phyloP scores from a whole-genome alignment of 2,797 vertebrate species.

The Sciurus vulgaris region DNA sequence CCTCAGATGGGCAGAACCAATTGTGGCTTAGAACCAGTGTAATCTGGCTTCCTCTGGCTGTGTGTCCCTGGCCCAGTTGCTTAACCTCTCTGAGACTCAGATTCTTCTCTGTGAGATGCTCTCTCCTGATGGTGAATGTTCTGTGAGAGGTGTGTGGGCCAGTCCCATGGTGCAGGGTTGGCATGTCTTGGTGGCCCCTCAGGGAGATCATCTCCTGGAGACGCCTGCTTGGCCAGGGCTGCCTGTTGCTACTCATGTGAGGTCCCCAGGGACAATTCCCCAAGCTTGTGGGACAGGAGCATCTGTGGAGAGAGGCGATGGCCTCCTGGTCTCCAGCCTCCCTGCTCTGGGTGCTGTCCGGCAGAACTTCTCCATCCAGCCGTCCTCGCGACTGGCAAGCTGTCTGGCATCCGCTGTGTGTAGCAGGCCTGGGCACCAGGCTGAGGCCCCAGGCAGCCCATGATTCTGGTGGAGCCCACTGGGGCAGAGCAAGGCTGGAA shows the following conservation, averaged over 20 bases:
- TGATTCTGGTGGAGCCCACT: too few species aligned
- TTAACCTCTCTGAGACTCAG: neutral
- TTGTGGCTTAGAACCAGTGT: neutral
- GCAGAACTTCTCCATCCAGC: neutral
- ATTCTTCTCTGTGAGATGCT: neutral
- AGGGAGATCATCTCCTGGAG: accelerated
- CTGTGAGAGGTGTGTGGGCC: accelerated
- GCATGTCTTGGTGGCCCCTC: accelerated
- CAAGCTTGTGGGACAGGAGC: too few species aligned
- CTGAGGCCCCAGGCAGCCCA: accelerated
- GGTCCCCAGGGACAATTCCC: neutral
- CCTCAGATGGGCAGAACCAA: neutral
- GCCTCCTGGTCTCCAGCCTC: neutral
- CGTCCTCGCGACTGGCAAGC: too few species aligned
- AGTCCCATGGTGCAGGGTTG: accelerated
- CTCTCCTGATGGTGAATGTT: accelerated
- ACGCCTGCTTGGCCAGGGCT: accelerated
- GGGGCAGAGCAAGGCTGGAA: accelerated
- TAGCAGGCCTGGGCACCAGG: neutral
- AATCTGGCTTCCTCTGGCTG: neutral
- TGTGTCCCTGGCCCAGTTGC: neutral
- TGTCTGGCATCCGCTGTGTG: neutral
- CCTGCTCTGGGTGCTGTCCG: neutral
- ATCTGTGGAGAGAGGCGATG: too few species aligned
- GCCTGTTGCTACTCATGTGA: accelerated